Evolutionary conservation across 2,797 vertebrate genomes (phyloP).

Genomic region (Schizopygopsis pylzovi): DNA sequence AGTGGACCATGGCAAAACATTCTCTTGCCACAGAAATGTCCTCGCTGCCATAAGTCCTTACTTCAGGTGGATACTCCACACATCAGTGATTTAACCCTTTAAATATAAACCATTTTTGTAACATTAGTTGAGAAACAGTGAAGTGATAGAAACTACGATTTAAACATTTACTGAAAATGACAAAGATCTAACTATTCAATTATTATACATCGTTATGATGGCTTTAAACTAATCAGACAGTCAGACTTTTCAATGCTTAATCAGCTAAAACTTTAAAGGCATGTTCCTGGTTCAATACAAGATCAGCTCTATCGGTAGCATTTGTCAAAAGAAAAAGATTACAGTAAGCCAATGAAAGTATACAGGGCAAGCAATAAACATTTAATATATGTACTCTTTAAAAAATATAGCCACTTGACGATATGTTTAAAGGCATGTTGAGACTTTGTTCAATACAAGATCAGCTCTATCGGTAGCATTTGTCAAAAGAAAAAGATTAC

Average conservation of each 20-base stretch:
- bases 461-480: too few relatives aligned
- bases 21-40: constrained; percentile 97
- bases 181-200: background rate
- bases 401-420: background rate
- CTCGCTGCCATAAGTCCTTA: constrained; percentile 99
- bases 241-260: background rate
- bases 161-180: background rate
- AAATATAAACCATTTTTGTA: background rate
- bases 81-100: background rate
- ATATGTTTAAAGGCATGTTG: background rate
- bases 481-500: too few relatives aligned
- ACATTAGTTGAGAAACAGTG: background rate
- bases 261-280: background rate
- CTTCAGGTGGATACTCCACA: constrained; percentile 86
- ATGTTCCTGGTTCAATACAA: background rate
- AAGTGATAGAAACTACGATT: background rate
- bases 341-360: background rate
- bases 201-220: background rate
- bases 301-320: background rate
- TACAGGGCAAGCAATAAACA: background rate
- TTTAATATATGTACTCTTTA: background rate
- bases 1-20: constrained; percentile 97
- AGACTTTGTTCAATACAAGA: too few relatives aligned
- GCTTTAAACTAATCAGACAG: background rate
- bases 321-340: background rate